Base-by-base conservation (phyloP, 2,797 vertebrate species). In the Hyperoplus immaculatus region DNA sequence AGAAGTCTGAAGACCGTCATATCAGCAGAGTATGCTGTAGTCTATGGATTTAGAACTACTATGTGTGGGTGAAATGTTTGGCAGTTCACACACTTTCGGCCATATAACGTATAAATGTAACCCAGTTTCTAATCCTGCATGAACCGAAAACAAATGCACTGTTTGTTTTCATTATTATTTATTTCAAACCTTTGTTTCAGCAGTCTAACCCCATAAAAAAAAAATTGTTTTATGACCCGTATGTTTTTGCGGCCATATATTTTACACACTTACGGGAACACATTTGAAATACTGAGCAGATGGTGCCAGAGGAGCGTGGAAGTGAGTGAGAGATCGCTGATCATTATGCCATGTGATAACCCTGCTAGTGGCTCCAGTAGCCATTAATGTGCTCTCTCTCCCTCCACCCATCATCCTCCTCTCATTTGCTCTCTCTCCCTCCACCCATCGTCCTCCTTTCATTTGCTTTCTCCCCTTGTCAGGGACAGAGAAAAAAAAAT, bases 321-420 rank as follows among this genome's bases (percentile, higher is more conserved):
- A 78, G 42, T 39, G 69, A 71, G 54, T 36, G 55, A 69, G 53
- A 72, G 59, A 72, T 69, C 65, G 87, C 90, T 82, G 89, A 85
- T 87, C 85, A 89, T 92, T 92, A 93, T 92, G 92, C 80, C 82
- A 75, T 92, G 83, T 70, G 72, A 87, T 88, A 93, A 90, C 83
- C 82, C 92, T 81, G 80, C 70, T 85, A 88, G 87, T 47, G 74
- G 76, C 90, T 88, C 84, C 90, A 78, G 29, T 71, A 72, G 69
- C 57, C 63, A 77, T 87, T 77, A 87, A 81, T 62, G 73, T 62
- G 45, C 62, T 60, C 69, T 57, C 43, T 18, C 61, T 38, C 36
- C 46, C 61, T 54, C 50, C 1, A 66, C 36, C n/a, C 21, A 21
- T 21, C 21, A 21, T 21, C 21, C 21, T 21, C 21, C 21, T 21